phyloP scores from a whole-genome alignment of 2,888 invertebrate species.

The Ophion obscuratus region DNA sequence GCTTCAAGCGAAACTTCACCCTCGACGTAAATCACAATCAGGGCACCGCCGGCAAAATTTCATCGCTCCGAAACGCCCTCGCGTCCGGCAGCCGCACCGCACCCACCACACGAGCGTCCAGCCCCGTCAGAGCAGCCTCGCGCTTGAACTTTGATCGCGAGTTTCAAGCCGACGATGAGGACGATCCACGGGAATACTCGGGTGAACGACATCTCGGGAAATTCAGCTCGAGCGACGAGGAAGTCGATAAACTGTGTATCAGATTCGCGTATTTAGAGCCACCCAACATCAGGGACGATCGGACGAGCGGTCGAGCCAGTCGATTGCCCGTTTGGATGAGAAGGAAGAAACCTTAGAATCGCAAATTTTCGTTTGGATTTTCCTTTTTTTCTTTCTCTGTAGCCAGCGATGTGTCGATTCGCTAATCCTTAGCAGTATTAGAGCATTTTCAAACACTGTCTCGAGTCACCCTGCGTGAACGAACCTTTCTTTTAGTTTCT shows the following conservation, averaged over 20 bases:
- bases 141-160: conserved; percentile 70
- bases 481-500: background rate
- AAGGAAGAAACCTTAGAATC: conserved; percentile 74
- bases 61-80: conserved; percentile 78
- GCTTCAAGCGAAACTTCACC: conserved; percentile 71
- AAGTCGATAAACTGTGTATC: conserved; percentile 79
- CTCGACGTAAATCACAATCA: conserved; percentile 83
- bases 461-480: conserved; percentile 4
- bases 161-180: conserved; percentile 46
- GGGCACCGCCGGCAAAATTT: conserved; percentile 80
- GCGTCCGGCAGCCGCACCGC: conserved; percentile 81
- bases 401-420: background rate
- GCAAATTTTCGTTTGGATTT: background rate
- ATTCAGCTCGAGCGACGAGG: conserved; percentile 80
- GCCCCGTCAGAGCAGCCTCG: conserved; percentile 77
- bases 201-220: conserved; percentile 74
- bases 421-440: conserved; percentile 35
- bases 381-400: background rate
- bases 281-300: conserved; percentile 66
- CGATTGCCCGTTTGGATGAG: conserved; percentile 77
- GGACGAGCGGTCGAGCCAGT: conserved; percentile 71
- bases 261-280: conserved; percentile 68
- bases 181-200: conserved; percentile 27
- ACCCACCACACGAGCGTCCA: conserved; percentile 81
- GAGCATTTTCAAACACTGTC: conserved; percentile 15